Percentiles rank a stretch among this genome's conserved stretches.
phyloP scores from a whole-genome alignment of 2,113 vertebrate genomes.

The Pseudorasbora parva region DNA sequence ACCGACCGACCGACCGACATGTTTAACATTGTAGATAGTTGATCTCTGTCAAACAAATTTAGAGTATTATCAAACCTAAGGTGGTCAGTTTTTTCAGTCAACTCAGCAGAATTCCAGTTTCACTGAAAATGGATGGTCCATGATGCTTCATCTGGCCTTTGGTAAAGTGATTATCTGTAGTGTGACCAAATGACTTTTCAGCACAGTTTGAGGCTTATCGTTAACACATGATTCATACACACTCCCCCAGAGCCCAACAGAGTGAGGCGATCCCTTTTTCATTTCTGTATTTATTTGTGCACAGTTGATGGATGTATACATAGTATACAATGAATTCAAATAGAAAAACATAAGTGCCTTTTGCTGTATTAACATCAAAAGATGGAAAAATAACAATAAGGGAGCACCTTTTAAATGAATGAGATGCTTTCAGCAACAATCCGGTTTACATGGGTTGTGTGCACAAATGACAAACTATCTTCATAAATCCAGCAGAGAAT shows the following conservation, averaged over 20 bases:
- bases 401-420: conserved; percentile 56
- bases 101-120: conserved; percentile 68
- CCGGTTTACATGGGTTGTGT: conserved; percentile 18
- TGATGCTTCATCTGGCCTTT: conserved; percentile 14
- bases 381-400: conserved; percentile 68
- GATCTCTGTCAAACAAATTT: conserved; percentile 50
- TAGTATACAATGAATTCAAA: conserved; percentile 77
- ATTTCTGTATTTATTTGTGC: conserved; percentile 67
- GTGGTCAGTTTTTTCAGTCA: conserved; percentile 50
- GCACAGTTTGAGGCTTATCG: too few species aligned
- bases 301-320: conserved; percentile 81
- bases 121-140: conserved; percentile 45
- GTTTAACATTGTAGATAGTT: background rate
- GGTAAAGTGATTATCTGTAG: background rate
- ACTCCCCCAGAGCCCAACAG: background rate
- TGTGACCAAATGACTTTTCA: background rate
- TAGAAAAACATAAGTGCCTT: conserved; percentile 63
- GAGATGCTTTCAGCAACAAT: background rate
- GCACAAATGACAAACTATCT: conserved; percentile 16
- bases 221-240: background rate
- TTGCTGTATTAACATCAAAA: conserved; percentile 72
- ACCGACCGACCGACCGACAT: too few species aligned
- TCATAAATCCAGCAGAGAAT: conserved; percentile 47
- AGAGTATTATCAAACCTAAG: conserved; percentile 44
- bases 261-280: background rate